phyloP scores from a whole-genome alignment of 2,888 invertebrate species.

The Tromatobia lineatoria region DNA sequence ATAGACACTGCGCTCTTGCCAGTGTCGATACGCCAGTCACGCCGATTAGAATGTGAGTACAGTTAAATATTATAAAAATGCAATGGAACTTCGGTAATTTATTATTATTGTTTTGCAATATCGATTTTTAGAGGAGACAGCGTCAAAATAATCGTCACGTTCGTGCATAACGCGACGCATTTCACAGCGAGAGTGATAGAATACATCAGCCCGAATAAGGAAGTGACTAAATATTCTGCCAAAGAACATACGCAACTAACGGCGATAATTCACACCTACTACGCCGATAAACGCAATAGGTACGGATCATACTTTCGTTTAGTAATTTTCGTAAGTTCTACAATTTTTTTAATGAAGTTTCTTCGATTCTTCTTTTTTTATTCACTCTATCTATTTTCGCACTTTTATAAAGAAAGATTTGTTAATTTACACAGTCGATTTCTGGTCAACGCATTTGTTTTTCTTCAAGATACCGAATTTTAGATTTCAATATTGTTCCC shows the following conservation, averaged over 20 bases:
- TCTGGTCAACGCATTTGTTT: too few relatives aligned
- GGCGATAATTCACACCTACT: constrained; percentile 76
- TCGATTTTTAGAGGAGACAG: constrained; percentile 78
- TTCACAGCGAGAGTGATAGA: constrained; percentile 88
- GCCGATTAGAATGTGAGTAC: constrained; percentile 83
- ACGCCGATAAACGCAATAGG: constrained; percentile 76
- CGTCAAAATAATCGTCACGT: constrained; percentile 75
- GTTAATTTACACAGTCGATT: too few relatives aligned
- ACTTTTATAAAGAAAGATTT: too few relatives aligned
- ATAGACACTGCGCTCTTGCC: constrained; percentile 88
- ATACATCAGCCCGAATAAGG: constrained; percentile 79
- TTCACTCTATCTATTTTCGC: too few relatives aligned
- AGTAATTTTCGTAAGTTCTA: too few relatives aligned
- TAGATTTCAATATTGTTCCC: too few relatives aligned
- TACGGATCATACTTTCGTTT: constrained; percentile 38
- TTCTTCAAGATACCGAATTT: too few relatives aligned
- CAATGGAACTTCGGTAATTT: not conserved
- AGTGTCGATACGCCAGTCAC: constrained; percentile 86
- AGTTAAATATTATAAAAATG: not conserved
- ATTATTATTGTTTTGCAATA: not conserved
- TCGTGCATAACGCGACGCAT: constrained; percentile 88
- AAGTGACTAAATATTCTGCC: constrained; percentile 70
- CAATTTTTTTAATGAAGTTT: too few relatives aligned
- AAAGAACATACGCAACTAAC: constrained; percentile 73
- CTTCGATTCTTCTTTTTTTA: too few relatives aligned